phyloP scores from a whole-genome alignment of 2,888 invertebrate genomes.

The Tyria jacobaeae region DNA sequence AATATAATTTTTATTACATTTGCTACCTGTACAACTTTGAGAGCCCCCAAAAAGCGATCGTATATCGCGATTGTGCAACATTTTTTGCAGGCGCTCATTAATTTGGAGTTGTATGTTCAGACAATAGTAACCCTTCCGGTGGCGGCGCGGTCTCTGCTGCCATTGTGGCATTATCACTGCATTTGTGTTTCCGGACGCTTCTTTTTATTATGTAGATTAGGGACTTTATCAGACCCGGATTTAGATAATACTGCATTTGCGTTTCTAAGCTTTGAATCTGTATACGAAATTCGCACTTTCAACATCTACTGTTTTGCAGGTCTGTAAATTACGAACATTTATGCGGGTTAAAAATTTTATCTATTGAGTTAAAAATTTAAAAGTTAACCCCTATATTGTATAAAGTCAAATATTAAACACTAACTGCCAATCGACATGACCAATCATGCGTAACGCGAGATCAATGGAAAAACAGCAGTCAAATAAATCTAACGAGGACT shows the following conservation, averaged over 20 bases:
- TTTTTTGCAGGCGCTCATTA: constrained; percentile 84
- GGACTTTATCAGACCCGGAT: constrained; percentile 74
- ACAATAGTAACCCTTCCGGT: constrained; percentile 81
- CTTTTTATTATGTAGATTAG: constrained; percentile 85
- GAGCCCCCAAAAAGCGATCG: constrained; percentile 70
- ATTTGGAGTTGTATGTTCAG: constrained; percentile 81
- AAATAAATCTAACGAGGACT: constrained; percentile 85
- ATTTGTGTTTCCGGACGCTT: constrained; percentile 77
- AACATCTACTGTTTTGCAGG: constrained; percentile 36
- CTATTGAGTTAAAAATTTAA: constrained; percentile 22
- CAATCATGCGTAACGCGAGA: constrained; percentile 81
- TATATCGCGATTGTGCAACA: constrained; percentile 81
- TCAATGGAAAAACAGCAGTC: constrained; percentile 84
- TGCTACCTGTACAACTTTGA: constrained; percentile 60
- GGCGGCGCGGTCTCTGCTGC: constrained; percentile 64
- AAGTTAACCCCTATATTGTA: constrained; percentile 41
- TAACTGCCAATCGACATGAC: constrained; percentile 84
- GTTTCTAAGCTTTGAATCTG: constrained; percentile 54
- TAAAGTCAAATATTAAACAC: constrained; percentile 71
- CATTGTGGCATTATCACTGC: constrained; percentile 79
- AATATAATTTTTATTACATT: background rate
- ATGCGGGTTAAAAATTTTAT: constrained; percentile 35
- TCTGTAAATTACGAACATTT: constrained; percentile 12
- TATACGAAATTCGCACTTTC: constrained; percentile 44
- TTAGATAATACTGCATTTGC: constrained; percentile 66